Base-by-base conservation (phyloP, 2,113 vertebrate genomes). In the Vicugna pacos region DNA sequence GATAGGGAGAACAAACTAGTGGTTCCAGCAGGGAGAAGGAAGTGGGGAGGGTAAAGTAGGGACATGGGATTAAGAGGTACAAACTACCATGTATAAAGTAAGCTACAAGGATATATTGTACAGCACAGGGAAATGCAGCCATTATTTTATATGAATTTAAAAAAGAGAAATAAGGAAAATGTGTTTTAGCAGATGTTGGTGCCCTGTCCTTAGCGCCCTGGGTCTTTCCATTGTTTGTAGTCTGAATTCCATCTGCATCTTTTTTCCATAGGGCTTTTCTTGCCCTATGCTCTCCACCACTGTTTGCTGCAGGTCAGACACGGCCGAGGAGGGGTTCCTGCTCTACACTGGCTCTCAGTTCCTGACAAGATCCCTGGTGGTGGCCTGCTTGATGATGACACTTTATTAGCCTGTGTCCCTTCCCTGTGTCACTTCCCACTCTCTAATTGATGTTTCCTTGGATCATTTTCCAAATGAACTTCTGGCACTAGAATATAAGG, bases 311-410 rank as follows among this genome's bases (percentile, higher is more conserved):
- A 20, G n/a, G 19, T 11, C 65, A 13, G 35, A 30, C 19, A 11
- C 4, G 10, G 17, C 38, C 42, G 52, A 38, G 32, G 9, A 17
- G 12, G 6, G 13, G 6, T 6, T n/a, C 4, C 1, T 28, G 22
- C 2, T 28, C 16, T 5, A 22, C 13, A 8, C 5, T 6, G 32
- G 17, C 5, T 54, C 30, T 19, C 19, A 17, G 64, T 6, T 85
- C 16, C 22, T 24, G 42, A 4, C 13, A n/a, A 22, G 92, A 75
- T 6, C 30, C 2, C 0, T 0, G 5, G 19, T 15, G 19, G 22
- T 22, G 12, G 26, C 17, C 28, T 16, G 19, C 32, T 77, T 30
- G 22, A 28, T 20, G 28, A 56, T 11, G 1, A 2, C 14, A 7
- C 12, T 32, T 16, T 28, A 4, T 7, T 48, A 13, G 10, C 14